Base-by-base conservation (phyloP, 2,797 vertebrate genomes). In the Scolopax rusticola region DNA sequence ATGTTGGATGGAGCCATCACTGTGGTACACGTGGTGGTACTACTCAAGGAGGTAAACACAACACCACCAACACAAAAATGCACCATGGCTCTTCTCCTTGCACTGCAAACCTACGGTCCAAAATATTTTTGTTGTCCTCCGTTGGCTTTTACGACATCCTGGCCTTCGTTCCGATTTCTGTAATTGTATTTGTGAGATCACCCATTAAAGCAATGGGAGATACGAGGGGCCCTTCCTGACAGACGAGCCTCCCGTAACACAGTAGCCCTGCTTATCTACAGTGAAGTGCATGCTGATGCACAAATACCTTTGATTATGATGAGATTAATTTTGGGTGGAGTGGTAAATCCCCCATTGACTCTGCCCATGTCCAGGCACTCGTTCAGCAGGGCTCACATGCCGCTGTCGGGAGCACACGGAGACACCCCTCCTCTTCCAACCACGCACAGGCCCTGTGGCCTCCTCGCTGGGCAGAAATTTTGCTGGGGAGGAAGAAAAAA, bases 251-350 rank as follows among this genome's bases (percentile, higher is more conserved):
- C 33, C 75, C 5, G 78, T 32, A 50, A 69, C 59, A 25, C 54
- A 19, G 89, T 18, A 43, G 68, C 71, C 36, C 78, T 19, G 40
- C 32, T 10, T 68, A 43, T 65, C 82, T 61, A 5, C 77, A 86
- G 69, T 0, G 5, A 67, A 33, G 45, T 6, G 6, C 33, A 9
- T 0, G 1, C 69, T 81, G 69, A 53, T 71, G 80, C 45, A n/a
- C 87, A 86, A 90, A 88, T 91, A 32, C 63, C 56, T 91, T 41
- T 56, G 83, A 86, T 90, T 81, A 79, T 59, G 6, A 27, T 23
- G 84, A 59, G 84, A 87, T 94, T 93, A 84, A 79, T 70, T 91
- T 87, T 32, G 95, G 92, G 93, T 89, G 94, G 83, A 93, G 93
- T 8, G 3, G 76, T 45, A 88, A 89, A 88, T 80, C 79, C 25